phyloP scores from a whole-genome alignment of 2,113 vertebrate species.

The Ophthalmolycus amberensis region DNA sequence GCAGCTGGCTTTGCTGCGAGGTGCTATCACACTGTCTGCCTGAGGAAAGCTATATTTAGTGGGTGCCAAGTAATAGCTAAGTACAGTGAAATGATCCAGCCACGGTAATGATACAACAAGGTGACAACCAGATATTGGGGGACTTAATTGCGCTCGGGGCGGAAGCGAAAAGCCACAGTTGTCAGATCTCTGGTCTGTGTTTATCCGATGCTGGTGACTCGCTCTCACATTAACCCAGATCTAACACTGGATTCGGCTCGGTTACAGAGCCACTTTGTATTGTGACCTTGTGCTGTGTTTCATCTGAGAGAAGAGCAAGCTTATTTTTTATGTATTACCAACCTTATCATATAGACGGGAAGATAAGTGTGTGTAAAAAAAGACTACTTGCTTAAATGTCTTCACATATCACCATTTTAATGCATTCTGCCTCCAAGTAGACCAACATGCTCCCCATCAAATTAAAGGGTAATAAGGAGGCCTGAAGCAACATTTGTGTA shows the following conservation, averaged over 20 bases:
- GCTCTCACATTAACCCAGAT: constrained; percentile 59
- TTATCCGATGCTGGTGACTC: constrained; percentile 70
- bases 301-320: not conserved
- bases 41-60: constrained; percentile 81
- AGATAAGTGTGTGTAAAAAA: not conserved
- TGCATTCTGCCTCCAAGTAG: constrained; percentile 20
- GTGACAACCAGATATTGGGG: constrained; percentile 78
- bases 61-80: constrained; percentile 82
- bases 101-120: constrained; percentile 81
- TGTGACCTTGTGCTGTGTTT: constrained; percentile 17
- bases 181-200: constrained; percentile 73
- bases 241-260: constrained; percentile 10
- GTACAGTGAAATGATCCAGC: constrained; percentile 75
- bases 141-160: constrained; percentile 78
- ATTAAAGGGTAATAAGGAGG: constrained; percentile 50
- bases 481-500: constrained; percentile 50
- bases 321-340: not conserved
- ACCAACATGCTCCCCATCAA: constrained; percentile 21
- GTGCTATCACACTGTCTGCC: constrained; percentile 65
- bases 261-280: constrained; percentile 17
- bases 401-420: constrained; percentile 4
- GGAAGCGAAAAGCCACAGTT: constrained; percentile 65
- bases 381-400: not conserved
- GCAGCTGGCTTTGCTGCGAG: constrained; percentile 76
- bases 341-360: not conserved